Evolutionary conservation across 2,797 vertebrate species (phyloP).

Genomic region (Pseudochirops cupreus): DNA sequence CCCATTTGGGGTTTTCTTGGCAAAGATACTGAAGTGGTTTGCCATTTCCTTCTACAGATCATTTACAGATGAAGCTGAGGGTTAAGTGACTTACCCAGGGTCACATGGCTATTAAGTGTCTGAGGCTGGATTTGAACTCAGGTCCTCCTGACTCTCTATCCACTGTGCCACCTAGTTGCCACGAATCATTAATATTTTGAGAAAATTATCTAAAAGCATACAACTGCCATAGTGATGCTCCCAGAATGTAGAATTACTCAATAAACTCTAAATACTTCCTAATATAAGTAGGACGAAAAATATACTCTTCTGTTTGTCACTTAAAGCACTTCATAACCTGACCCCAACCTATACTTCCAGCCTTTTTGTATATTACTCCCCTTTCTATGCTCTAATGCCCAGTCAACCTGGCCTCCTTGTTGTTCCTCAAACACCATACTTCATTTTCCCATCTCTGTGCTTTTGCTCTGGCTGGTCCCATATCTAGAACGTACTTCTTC

Average conservation of each 20-base stretch:
- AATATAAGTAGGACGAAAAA: neutral
- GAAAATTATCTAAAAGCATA: neutral
- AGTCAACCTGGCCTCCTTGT: neutral
- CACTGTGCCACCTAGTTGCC: neutral
- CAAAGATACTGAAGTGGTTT: neutral
- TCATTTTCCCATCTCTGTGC: neutral
- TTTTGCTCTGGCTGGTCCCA: neutral
- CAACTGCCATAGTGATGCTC: neutral
- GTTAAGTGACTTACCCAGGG: neutral
- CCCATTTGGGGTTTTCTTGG: neutral
- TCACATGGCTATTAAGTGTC: constrained; percentile 1
- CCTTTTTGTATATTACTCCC: neutral
- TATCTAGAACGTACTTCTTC: neutral
- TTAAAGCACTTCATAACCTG: neutral
- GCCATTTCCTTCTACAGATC: neutral
- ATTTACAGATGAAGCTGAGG: constrained; percentile 30
- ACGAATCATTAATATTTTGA: neutral
- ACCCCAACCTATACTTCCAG: neutral
- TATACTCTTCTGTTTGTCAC: neutral
- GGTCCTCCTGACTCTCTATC: constrained; percentile 20
- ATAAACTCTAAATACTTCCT: neutral
- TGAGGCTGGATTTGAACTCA: constrained; percentile 1
- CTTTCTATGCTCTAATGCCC: neutral
- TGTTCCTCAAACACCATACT: neutral
- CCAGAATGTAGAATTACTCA: neutral